phyloP scores from a whole-genome alignment of 2,888 invertebrate species.

The Meteorus colon region DNA sequence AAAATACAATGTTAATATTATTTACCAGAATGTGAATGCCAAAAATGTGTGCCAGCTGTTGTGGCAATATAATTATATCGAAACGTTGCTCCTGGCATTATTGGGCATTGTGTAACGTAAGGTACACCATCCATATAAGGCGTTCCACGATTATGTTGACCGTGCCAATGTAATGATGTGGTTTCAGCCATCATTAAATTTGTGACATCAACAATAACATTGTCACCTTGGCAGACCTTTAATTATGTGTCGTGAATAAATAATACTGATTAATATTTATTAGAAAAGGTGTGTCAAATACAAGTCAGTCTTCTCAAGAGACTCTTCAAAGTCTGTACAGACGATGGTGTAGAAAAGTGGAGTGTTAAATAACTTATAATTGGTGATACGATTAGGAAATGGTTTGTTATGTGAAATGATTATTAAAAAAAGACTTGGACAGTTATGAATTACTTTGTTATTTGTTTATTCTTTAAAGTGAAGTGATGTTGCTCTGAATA shows the following conservation, averaged over 20 bases:
- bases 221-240: slow-evolving; percentile 90
- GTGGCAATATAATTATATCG: slow-evolving; percentile 84
- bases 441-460: too few relatives aligned
- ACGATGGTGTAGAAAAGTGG: too few relatives aligned
- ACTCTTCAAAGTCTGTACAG: too few relatives aligned
- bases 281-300: slow-evolving; percentile 32
- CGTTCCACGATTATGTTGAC: slow-evolving; percentile 84
- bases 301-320: slow-evolving; percentile 13
- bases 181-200: slow-evolving; percentile 87
- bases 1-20: background rate
- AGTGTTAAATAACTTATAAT: too few relatives aligned
- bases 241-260: slow-evolving; percentile 38
- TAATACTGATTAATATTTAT: slow-evolving; percentile 45
- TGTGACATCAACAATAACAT: slow-evolving; percentile 86
- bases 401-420: too few relatives aligned
- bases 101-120: slow-evolving; percentile 89
- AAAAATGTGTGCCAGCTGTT: slow-evolving; percentile 88
- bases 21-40: slow-evolving; percentile 83
- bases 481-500: too few relatives aligned
- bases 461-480: too few relatives aligned
- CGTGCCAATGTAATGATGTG: slow-evolving; percentile 94
- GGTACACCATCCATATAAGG: slow-evolving; percentile 95
- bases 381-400: too few relatives aligned
- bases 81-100: slow-evolving; percentile 83
- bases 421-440: too few relatives aligned